A percentile compares a stretch with the other conserved stretches of the same genome.
These are phyloP conservation scores for Chiridota heheva DNA, from an alignment of 35 echinoderm and acorn worm genomes.

Conservation along the genomic window DNA sequence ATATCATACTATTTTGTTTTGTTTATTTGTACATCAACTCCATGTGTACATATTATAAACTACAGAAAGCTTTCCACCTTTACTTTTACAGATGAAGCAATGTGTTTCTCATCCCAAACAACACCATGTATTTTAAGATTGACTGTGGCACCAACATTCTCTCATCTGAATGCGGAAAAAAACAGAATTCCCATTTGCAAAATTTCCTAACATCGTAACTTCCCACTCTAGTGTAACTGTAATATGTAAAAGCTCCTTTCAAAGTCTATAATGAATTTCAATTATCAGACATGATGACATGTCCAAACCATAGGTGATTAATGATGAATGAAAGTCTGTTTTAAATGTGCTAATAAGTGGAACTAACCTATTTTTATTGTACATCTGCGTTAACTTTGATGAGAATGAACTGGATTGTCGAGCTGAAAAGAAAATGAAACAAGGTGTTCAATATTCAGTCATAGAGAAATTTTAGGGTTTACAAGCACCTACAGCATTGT, in stretches of 20 bases:
- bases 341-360: neutral
- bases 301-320: neutral
- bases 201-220: no score
- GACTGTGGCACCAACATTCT: neutral
- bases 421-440: slow-evolving; percentile 7
- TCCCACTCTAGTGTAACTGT: neutral
- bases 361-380: slow-evolving; percentile 27
- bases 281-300: neutral
- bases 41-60: no score
- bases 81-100: no score
- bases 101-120: no score
- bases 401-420: slow-evolving; percentile 32
- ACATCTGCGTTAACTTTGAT: slow-evolving; percentile 35
- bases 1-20: no score
- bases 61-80: no score
- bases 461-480: no score
- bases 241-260: neutral
- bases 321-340: neutral
- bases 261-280: neutral
- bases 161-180: no score
- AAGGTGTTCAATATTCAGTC: no score
- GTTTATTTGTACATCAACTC: no score
- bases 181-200: no score
- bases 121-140: no score
- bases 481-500: neutral